phyloP scores from a whole-genome alignment of 1,140 invertebrate genomes.

The Lepidurus arcticus region DNA sequence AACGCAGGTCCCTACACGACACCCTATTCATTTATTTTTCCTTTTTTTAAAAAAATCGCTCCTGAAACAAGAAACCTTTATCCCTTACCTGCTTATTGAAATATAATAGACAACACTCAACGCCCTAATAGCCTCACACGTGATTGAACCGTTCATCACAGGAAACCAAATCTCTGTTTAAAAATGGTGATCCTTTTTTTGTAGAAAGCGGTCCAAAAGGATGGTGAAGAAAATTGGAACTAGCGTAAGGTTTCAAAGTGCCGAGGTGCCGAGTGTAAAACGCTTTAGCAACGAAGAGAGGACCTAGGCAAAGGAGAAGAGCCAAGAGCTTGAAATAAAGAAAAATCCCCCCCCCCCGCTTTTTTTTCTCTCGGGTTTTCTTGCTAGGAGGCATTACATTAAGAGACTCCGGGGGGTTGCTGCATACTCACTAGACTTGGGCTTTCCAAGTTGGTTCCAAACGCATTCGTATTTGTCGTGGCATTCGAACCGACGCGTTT shows the following conservation, averaged over 20 bases:
- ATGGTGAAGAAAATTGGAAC: no score
- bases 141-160: background rate
- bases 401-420: background rate
- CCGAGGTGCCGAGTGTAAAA: background rate
- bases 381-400: conserved; percentile 1
- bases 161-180: background rate
- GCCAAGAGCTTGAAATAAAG: background rate
- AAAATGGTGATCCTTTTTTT: no score
- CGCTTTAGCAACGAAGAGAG: background rate
- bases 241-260: background rate
- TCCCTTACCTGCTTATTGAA: background rate
- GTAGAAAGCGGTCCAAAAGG: no score
- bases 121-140: background rate
- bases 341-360: background rate
- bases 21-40: background rate
- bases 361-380: background rate
- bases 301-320: background rate
- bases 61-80: background rate
- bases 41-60: background rate
- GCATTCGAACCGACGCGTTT: background rate
- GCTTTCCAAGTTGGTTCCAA: conserved; percentile 15
- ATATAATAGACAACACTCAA: background rate
- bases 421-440: background rate
- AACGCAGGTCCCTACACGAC: background rate
- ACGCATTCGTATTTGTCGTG: background rate